These are phyloP conservation scores for Mercenaria mercenaria DNA, from an alignment of 1,140 invertebrate species.

Conservation along the genomic window DNA sequence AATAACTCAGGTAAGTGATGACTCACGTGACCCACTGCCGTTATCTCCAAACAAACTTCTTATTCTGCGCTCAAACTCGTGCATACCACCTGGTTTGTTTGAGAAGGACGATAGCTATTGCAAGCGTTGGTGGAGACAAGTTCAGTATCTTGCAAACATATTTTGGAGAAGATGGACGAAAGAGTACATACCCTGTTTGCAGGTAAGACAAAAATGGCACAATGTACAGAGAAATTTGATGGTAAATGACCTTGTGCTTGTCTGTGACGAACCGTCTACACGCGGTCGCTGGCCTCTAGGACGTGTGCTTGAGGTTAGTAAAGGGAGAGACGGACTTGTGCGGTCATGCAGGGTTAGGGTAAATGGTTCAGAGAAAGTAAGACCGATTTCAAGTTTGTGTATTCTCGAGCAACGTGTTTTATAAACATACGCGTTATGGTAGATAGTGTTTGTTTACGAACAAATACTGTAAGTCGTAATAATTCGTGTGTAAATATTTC, in stretches of 20 bases:
- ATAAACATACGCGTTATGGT: too few relatives aligned
- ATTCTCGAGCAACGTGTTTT: background rate
- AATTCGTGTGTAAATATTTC: too few relatives aligned
- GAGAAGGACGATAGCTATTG: slow-evolving; percentile 56
- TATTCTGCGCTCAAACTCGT: slow-evolving; percentile 20
- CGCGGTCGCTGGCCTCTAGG: too few relatives aligned
- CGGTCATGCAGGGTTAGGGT: slow-evolving; percentile 17
- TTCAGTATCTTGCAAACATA: too few relatives aligned
- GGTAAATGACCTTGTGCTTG: slow-evolving; percentile 34
- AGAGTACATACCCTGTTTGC: slow-evolving; percentile 65
- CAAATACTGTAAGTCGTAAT: too few relatives aligned
- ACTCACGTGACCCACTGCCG: slow-evolving; percentile 25
- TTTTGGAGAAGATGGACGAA: slow-evolving; percentile 68
- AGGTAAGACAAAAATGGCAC: slow-evolving; percentile 66
- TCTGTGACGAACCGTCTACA: background rate
- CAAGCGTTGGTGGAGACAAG: slow-evolving; percentile 58
- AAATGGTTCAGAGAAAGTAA: too few relatives aligned
- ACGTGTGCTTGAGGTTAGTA: too few relatives aligned
- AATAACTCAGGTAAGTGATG: slow-evolving; percentile 55
- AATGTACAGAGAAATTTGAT: background rate
- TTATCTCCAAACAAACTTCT: slow-evolving; percentile 66
- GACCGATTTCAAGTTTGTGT: background rate
- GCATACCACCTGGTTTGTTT: slow-evolving; percentile 52
- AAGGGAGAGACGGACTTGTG: slow-evolving; percentile 11
- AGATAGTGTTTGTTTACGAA: too few relatives aligned